Evolutionary conservation across 1,140 invertebrate genomes (phyloP), one percentile per base, ranked within the genome.

Genomic region (Drosophila seguyi): DNA sequence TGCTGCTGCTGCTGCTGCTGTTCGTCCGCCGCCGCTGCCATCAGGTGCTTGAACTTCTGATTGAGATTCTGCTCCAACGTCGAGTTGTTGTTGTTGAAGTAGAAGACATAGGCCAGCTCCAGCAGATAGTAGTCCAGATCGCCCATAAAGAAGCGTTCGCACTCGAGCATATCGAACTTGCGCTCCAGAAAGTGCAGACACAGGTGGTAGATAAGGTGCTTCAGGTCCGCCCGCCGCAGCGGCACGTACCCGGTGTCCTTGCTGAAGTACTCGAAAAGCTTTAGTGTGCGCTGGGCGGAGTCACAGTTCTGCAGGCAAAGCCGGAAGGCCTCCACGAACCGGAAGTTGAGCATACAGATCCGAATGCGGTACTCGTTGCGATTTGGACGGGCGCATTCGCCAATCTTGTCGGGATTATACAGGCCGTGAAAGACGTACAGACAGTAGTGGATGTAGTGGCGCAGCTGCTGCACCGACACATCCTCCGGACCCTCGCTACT

Each of bases 371-470:
- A 93, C 77, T 93, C 92, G 16, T 88, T 68, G 6, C 90, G 86
- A 18, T 85, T 57, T 45, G 75, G 60, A 55, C 84, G 84, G 4
- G 85, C 58, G 29, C 81, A 92, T 47, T 93, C 92, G 53, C 94
- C 78, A 55, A 95, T 93, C 81, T 93, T 93, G 16, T 91, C 90
- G 14, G 93, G 91, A 68, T 94, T 93, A 45, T 94, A 95, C 38
- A 94, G 81, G 27, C 94, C 94, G 53, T 93, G 87, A 61, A 95
- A 95, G 31, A 94, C 93, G 74, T 95, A 93, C 7, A 95, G 65
- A 45, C 93, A 93, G 74, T 94, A 94, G 79, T 95, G 94, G 53
- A 95, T 92, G 63, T 92, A 92, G 63, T 92, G 79, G 7, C 90
- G 81, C 39, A 92, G 44, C 5, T 90, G 75, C 59, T 92, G 83